A percentile compares a stretch with the other conserved stretches of the same genome.
phyloP scores from a whole-genome alignment of 2,888 invertebrate genomes.

The Loripinus fragilis region DNA sequence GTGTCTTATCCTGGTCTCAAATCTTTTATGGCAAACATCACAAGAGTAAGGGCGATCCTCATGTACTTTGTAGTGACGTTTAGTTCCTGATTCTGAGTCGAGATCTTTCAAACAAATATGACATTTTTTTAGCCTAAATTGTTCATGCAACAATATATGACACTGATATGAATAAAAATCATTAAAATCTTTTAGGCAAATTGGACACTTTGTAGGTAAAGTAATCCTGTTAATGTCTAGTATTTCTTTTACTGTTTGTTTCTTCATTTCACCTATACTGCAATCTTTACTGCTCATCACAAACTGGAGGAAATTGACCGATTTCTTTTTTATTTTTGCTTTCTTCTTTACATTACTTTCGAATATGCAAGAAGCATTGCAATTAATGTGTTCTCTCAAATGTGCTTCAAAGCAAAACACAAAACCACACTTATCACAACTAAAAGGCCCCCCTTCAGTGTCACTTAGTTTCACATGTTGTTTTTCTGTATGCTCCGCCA shows the following conservation, averaged over 20 bases:
- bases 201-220: not conserved
- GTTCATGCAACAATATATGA: not conserved
- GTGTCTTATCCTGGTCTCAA: not conserved
- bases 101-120: slow-evolving; percentile 1
- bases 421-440: slow-evolving; percentile 4
- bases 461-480: not conserved
- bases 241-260: not conserved
- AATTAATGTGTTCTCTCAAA: not conserved
- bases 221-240: not conserved
- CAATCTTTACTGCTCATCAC: not conserved
- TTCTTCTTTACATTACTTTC: not conserved
- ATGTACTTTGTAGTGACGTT: not conserved
- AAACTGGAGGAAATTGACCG: no score
- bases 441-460: not conserved
- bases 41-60: not conserved
- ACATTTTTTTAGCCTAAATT: not conserved
- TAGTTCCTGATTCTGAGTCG: not conserved
- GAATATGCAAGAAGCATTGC: not conserved
- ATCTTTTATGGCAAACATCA: not conserved
- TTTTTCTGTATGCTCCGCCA: not conserved
- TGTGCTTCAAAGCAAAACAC: not conserved
- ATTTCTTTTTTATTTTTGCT: not conserved
- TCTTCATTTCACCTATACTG: not conserved
- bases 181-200: not conserved
- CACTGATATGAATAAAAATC: not conserved